Evolutionary conservation across 2,113 vertebrate species (phyloP).

Genomic region (Mesocricetus auratus): DNA sequence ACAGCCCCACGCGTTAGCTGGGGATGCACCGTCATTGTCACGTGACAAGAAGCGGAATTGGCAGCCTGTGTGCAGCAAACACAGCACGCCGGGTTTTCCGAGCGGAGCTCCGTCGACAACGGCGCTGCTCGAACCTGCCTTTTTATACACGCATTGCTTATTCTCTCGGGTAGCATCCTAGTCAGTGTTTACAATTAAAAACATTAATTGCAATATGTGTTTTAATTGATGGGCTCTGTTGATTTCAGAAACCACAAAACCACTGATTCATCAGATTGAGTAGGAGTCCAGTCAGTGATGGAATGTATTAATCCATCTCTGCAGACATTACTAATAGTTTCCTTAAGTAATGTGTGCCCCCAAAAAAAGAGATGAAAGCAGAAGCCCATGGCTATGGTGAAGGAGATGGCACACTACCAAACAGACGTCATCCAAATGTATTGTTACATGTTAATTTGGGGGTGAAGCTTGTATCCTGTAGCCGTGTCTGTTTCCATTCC

Average conservation of each 20-base stretch:
- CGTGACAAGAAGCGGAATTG: background rate
- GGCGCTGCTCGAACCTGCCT: constrained; percentile 23
- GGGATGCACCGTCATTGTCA: background rate
- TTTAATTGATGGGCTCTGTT: constrained; percentile 79
- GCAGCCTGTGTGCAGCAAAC: background rate
- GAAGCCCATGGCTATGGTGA: constrained; percentile 43
- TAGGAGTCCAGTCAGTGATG: constrained; percentile 74
- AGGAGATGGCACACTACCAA: constrained; percentile 28
- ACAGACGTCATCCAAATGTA: background rate
- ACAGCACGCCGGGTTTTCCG: background rate
- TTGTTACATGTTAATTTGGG: constrained; percentile 10
- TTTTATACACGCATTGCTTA: constrained; percentile 29
- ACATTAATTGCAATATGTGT: constrained; percentile 72
- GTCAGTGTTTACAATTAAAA: constrained; percentile 77
- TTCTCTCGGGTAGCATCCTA: constrained; percentile 44
- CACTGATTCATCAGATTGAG: constrained; percentile 76
- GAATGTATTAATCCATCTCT: constrained; percentile 76
- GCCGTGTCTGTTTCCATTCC: background rate
- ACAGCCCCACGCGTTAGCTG: background rate
- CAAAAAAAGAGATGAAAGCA: constrained; percentile 58
- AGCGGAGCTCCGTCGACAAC: background rate
- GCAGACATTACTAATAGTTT: constrained; percentile 80
- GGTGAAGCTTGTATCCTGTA: background rate
- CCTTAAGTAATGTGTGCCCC: constrained; percentile 63
- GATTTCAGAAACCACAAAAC: constrained; percentile 81